These are phyloP conservation scores for Phasianus colchicus DNA, from an alignment of 2,113 vertebrate genomes.

Conservation along the genomic window DNA sequence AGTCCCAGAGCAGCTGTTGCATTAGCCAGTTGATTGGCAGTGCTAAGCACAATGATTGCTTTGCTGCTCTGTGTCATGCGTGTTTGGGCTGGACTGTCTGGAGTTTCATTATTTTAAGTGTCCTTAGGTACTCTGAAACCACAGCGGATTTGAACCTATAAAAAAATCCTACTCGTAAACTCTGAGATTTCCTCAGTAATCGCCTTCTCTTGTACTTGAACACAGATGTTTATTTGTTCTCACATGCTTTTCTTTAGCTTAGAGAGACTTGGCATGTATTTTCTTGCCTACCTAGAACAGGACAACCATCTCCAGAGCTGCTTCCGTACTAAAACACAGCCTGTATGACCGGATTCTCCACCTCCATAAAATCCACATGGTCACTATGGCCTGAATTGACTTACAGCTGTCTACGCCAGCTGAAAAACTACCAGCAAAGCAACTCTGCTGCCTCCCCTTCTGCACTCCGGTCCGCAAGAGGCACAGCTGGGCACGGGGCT, in stretches of 20 bases:
- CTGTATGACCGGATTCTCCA: neutral
- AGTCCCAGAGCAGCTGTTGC: slow-evolving; percentile 41
- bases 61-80: neutral
- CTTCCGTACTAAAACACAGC: neutral
- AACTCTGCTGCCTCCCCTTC: neutral
- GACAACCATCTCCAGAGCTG: neutral
- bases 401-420: neutral
- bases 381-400: neutral
- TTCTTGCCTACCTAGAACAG: neutral
- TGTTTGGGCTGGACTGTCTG: slow-evolving; percentile 4
- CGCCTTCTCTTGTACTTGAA: neutral
- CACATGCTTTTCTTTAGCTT: neutral
- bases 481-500: neutral
- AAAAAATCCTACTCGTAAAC: slow-evolving; percentile 19
- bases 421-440: slow-evolving; percentile 1
- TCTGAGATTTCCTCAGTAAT: slow-evolving; percentile 40
- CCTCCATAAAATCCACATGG: neutral
- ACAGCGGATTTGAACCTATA: slow-evolving; percentile 3
- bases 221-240: slow-evolving; percentile 19
- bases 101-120: slow-evolving; percentile 9
- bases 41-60: neutral
- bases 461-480: neutral
- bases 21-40: slow-evolving; percentile 1
- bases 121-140: slow-evolving; percentile 44
- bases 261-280: neutral